A percentile compares a stretch with the other conserved stretches of the same genome.
phyloP scores from a whole-genome alignment of 2,797 vertebrate species.

The Denticeps clupeoides region DNA sequence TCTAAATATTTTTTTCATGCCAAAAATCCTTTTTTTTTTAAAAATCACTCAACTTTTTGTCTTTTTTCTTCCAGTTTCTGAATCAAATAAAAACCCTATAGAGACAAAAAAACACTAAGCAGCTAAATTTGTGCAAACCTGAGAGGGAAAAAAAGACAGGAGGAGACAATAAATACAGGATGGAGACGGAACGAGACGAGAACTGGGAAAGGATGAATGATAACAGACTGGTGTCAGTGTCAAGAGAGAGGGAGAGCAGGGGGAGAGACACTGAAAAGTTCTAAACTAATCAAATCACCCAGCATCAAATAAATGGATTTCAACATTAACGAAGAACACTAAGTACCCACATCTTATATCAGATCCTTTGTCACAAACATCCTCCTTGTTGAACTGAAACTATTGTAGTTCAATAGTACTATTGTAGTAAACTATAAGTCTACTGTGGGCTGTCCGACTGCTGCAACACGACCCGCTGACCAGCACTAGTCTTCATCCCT shows the following conservation, averaged over 20 bases:
- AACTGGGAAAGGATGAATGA: slow-evolving; percentile 10
- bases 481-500: no score
- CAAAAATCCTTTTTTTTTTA: no score
- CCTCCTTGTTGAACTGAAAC: no score
- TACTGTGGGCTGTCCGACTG: no score
- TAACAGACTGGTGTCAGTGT: no score
- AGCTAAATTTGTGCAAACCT: slow-evolving; percentile 20
- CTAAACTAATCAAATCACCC: no score
- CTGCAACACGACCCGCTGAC: no score
- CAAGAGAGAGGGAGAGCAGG: slow-evolving; percentile 2
- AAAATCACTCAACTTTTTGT: slow-evolving; percentile 1
- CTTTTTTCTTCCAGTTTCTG: slow-evolving; percentile 25
- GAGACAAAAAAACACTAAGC: slow-evolving; percentile 24
- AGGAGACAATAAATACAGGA: slow-evolving; percentile 4
- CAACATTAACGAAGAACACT: background rate
- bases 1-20: slow-evolving; percentile 3
- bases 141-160: background rate
- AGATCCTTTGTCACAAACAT: slow-evolving; percentile 4
- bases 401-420: no score
- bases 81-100: slow-evolving; percentile 17
- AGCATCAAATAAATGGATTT: background rate
- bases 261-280: background rate
- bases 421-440: no score
- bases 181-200: slow-evolving; percentile 17
- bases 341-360: slow-evolving; percentile 2